phyloP scores from a whole-genome alignment of 1,140 invertebrate species.

The Batillaria attramentaria region DNA sequence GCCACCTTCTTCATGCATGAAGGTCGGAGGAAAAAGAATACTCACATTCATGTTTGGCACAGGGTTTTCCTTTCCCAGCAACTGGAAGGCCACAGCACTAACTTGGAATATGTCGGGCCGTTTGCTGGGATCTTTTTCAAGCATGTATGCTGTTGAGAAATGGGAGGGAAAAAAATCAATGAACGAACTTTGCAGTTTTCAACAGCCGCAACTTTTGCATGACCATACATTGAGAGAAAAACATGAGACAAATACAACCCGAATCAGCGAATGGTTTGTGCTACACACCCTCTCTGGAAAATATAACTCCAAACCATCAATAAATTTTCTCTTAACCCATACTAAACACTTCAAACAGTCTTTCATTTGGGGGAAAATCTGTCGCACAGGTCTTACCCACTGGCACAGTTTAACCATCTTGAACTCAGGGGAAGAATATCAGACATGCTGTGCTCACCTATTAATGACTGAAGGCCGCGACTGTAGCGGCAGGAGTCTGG shows the following conservation, averaged over 20 bases:
- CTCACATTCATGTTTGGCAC: constrained; percentile 88
- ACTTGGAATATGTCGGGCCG: constrained; percentile 94
- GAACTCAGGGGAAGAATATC: too few species aligned
- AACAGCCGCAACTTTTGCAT: background rate
- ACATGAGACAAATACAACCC: too few species aligned
- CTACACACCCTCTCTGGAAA: too few species aligned
- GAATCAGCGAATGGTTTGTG: too few species aligned
- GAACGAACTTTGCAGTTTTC: too few species aligned
- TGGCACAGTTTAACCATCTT: too few species aligned
- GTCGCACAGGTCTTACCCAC: too few species aligned
- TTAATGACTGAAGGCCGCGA: constrained; percentile 72
- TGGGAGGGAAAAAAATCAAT: background rate
- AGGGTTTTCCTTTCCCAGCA: constrained; percentile 83
- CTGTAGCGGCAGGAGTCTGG: constrained; percentile 87
- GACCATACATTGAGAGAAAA: background rate
- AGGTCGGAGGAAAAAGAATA: constrained; percentile 2
- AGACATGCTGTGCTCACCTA: constrained; percentile 72
- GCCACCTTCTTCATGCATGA: background rate
- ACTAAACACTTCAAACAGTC: too few species aligned
- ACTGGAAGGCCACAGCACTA: constrained; percentile 83
- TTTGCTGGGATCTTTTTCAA: constrained; percentile 86
- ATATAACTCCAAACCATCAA: too few species aligned
- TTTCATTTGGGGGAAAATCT: too few species aligned
- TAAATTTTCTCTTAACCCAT: too few species aligned
- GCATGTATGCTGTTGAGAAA: constrained; percentile 81